Percentiles rank a stretch among this genome's conserved stretches.
These are phyloP conservation scores for Craseonycteris thonglongyai DNA, from an alignment of 2,113 vertebrate genomes.

Conservation along the genomic window DNA sequence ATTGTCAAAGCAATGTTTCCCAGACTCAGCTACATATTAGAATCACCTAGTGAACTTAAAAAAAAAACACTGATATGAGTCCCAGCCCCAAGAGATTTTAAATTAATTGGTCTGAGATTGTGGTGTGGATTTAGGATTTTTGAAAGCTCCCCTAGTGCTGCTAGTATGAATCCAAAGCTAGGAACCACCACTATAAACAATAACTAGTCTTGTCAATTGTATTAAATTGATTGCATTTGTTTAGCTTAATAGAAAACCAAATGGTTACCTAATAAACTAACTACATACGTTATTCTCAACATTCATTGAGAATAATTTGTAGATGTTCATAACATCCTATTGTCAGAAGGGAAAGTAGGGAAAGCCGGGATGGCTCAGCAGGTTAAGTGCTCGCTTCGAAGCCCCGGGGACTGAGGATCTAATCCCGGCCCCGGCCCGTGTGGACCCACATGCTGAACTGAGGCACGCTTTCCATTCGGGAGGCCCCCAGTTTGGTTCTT, in stretches of 20 bases:
- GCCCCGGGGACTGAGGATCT: too few species aligned
- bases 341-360: not conserved
- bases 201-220: conserved; percentile 23
- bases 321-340: not conserved
- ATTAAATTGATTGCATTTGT: not conserved
- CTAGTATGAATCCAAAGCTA: conserved; percentile 18
- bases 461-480: too few species aligned
- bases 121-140: not conserved
- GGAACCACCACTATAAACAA: not conserved
- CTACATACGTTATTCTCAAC: not conserved
- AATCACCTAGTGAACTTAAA: not conserved
- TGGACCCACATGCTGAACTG: too few species aligned
- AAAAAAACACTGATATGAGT: not conserved
- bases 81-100: not conserved
- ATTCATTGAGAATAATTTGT: not conserved
- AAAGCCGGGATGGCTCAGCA: too few species aligned
- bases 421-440: too few species aligned
- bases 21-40: not conserved
- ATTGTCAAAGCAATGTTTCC: conserved; percentile 12
- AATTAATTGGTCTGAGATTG: conserved; percentile 23
- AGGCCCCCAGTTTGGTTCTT: too few species aligned
- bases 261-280: not conserved
- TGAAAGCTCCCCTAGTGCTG: not conserved
- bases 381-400: too few species aligned
- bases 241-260: conserved; percentile 27